A percentile compares a stretch with the other conserved stretches of the same genome.
Evolutionary conservation across 1,140 invertebrate genomes (phyloP).

Genomic region (Mercenaria mercenaria): DNA sequence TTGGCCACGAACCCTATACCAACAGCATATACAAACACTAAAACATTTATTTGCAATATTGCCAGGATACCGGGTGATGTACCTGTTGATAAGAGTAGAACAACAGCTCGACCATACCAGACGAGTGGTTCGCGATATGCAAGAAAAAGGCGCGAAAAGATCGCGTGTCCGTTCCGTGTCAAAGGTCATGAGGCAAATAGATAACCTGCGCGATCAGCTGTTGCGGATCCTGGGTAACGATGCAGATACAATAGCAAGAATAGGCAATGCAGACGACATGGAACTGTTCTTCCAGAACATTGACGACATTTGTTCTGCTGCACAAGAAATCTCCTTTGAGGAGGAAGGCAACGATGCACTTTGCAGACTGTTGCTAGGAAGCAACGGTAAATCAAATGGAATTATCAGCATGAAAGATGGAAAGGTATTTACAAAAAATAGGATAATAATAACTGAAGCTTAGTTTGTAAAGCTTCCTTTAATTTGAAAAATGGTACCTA

Average conservation of each 20-base stretch:
- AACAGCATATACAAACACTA: too few species aligned
- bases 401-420: not conserved
- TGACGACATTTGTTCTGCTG: not conserved
- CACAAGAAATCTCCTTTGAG: not conserved
- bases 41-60: too few species aligned
- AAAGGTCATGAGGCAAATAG: slow-evolving; percentile 9
- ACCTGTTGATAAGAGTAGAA: not conserved
- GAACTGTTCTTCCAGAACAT: not conserved
- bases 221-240: not conserved
- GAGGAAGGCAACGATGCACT: not conserved
- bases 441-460: not conserved
- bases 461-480: too few species aligned
- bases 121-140: not conserved
- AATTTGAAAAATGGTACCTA: too few species aligned
- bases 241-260: too few species aligned
- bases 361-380: not conserved
- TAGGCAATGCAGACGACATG: not conserved
- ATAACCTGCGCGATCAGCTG: not conserved
- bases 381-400: not conserved
- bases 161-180: not conserved
- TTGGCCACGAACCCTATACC: too few species aligned
- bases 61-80: not conserved
- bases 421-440: not conserved
- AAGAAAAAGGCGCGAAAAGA: slow-evolving; percentile 8
- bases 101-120: not conserved